Conservation (phyloP, 2,797 vertebrate genomes). For the Anas bernieri region DNA sequence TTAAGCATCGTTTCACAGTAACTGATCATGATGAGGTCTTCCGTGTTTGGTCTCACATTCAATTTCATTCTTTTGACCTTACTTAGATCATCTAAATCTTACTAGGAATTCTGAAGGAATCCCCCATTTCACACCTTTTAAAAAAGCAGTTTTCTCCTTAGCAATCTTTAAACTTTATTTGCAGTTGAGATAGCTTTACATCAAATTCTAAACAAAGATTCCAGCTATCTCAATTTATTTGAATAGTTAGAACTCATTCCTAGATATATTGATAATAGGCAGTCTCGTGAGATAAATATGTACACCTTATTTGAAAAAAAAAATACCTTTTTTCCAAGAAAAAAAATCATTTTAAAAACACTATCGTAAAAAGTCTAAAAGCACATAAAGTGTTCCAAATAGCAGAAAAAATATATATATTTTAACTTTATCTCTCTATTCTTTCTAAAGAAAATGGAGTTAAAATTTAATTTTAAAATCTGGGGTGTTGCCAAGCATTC, state of each 20-base stretch:
- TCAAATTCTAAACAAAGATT: not conserved
- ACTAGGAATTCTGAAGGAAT: not conserved
- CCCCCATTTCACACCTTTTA: not conserved
- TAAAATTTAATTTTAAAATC: constrained; percentile 24
- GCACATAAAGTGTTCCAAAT: not conserved
- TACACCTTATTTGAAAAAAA: not conserved
- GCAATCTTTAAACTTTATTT: not conserved
- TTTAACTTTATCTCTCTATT: constrained; percentile 10
- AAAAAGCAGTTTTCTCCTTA: not conserved
- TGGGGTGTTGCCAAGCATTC: not conserved
- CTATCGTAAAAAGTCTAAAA: not conserved
- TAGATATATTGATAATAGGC: not conserved
- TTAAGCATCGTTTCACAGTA: not conserved
- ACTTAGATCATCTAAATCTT: not conserved
- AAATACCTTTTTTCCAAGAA: not conserved
- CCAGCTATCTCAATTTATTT: not conserved
- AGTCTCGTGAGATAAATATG: not conserved
- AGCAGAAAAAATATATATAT: not conserved
- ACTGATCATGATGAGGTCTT: not conserved
- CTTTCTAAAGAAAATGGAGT: constrained; percentile 2
- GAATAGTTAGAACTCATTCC: not conserved
- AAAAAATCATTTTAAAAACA: not conserved
- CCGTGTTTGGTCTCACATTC: not conserved
- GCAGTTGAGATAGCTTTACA: not conserved
- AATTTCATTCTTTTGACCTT: not conserved